Conservation (phyloP, 2,888 invertebrate species). For the Coleophora deauratella region DNA sequence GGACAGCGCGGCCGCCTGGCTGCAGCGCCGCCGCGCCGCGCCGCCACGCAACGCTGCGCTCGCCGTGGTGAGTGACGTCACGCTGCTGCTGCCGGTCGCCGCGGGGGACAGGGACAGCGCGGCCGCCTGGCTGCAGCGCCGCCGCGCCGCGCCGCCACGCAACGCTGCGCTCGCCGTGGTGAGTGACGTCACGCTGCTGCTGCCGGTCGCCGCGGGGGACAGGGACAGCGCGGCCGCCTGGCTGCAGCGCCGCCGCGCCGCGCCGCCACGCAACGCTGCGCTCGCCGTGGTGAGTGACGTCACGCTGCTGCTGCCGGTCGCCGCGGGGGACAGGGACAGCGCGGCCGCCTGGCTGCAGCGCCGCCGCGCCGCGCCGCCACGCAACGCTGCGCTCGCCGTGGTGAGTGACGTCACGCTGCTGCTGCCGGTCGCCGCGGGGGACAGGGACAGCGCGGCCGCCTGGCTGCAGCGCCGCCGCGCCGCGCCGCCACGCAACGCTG, state of each 20-base stretch:
- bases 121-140: slow-evolving; percentile 81
- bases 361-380: neutral
- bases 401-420: neutral
- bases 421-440: neutral
- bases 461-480: no score
- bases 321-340: slow-evolving; percentile 62
- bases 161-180: slow-evolving; percentile 86
- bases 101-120: slow-evolving; percentile 67
- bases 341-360: slow-evolving; percentile 81
- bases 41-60: slow-evolving; percentile 85
- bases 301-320: slow-evolving; percentile 76
- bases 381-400: neutral
- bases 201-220: slow-evolving; percentile 74
- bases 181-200: slow-evolving; percentile 46
- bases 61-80: slow-evolving; percentile 73
- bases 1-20: slow-evolving; percentile 75
- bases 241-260: slow-evolving; percentile 79
- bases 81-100: slow-evolving; percentile 75
- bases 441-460: neutral
- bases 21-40: slow-evolving; percentile 79
- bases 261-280: slow-evolving; percentile 84
- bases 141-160: slow-evolving; percentile 81
- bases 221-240: slow-evolving; percentile 79
- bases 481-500: no score
- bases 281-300: slow-evolving; percentile 76